Base-by-base conservation (phyloP, 2,797 vertebrate species). In the Glyptemys insculpta region DNA sequence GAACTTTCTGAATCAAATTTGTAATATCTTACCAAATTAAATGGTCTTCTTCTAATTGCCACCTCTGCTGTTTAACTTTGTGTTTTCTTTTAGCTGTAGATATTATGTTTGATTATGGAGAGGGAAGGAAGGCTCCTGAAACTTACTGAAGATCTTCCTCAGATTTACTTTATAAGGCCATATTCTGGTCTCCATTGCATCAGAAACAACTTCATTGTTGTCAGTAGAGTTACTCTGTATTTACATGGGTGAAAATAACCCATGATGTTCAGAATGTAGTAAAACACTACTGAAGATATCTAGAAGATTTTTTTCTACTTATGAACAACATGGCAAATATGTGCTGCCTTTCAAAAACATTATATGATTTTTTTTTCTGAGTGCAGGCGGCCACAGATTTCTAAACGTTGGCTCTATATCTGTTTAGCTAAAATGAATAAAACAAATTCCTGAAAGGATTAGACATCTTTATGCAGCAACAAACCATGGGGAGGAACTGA, bases 1-100 rank as follows among this genome's bases (percentile, higher is more conserved):
- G 62, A 96, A 92, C 54, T 95, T 89, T 83, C 37, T 91, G 74
- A 96, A 83, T 82, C 88, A 62, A 95, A 79, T 5, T 87, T 90
- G 56, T n/a, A n/a, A 62, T 12, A 52, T 10, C 23, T 94, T 92
- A 91, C 44, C 95, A 87, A 72, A 76, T n/a, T 86, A 37, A 65
- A 82, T 56, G 12, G 37, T 54, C 37, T 65, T 87, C 83, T 89
- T 84, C 57, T 91, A 76, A 15, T 25, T 89, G 89, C 9, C 10
- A 87, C 41, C 82, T 95, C 76, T 83, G 29, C 65, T 89, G 78
- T 91, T 92, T 90, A 25, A 59, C 14, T 83, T 62, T 68, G 44
- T 3, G 25, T 57, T 92, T 83, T 49, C 57, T n/a, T 21, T 68
- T n/a, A 56, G 57, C 79, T 21, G 83, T 23, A 65, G 49, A 16